Conservation (phyloP, 2,888 invertebrate genomes). For the Operophtera brumata region DNA sequence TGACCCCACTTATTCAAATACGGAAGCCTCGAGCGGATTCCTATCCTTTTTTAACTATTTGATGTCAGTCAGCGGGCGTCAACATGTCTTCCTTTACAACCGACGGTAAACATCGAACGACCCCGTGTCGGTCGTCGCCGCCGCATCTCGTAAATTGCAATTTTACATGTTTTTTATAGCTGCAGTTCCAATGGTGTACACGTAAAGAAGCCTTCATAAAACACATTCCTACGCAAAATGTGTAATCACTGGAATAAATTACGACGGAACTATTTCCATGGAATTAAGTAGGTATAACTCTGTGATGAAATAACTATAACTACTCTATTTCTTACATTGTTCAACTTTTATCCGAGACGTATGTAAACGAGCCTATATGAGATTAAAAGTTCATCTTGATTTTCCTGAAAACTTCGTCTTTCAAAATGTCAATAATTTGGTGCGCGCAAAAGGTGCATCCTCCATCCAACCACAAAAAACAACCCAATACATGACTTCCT, state of each 20-base stretch:
- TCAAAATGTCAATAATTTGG: no score
- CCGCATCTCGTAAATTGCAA: constrained; percentile 29
- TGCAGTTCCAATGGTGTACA: constrained; percentile 19
- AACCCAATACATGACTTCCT: not conserved
- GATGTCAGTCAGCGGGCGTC: constrained; percentile 6
- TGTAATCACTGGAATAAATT: constrained; percentile 6
- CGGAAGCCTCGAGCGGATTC: not conserved
- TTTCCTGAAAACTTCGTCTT: no score
- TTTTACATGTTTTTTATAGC: constrained; percentile 33
- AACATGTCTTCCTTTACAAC: constrained; percentile 14
- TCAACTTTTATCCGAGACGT: no score
- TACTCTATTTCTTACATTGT: no score
- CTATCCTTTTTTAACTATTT: not conserved
- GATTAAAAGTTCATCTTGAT: no score
- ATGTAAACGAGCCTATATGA: no score
- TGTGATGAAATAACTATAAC: no score
- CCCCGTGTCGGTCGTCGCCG: constrained; percentile 12
- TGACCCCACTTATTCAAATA: not conserved
- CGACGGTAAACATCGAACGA: constrained; percentile 20
- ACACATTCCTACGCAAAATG: constrained; percentile 11
- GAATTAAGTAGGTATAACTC: no score
- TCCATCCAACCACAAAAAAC: no score
- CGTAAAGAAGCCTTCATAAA: constrained; percentile 22
- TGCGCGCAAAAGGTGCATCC: no score
- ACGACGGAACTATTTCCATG: not conserved